Evolutionary conservation across 2,113 vertebrate species (phyloP).

Genomic region (Spheniscus mendiculus): DNA sequence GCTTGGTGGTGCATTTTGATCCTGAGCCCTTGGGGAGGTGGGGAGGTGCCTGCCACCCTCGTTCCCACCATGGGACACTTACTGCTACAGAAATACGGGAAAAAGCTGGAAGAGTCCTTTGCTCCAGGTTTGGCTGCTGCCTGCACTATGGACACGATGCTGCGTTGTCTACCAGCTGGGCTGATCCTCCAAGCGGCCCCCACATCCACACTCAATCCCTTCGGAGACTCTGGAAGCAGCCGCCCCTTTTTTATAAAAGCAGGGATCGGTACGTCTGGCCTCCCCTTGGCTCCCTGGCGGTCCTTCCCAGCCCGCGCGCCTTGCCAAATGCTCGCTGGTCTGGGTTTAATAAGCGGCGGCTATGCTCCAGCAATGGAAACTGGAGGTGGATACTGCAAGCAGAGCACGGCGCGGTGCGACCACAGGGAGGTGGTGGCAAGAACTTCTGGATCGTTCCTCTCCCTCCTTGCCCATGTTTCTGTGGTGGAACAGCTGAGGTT

Average conservation of each 20-base stretch:
- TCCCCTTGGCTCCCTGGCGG: not conserved
- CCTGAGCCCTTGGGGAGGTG: not conserved
- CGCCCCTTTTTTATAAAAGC: not conserved
- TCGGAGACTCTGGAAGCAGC: not conserved
- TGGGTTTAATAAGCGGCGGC: not conserved
- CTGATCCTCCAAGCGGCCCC: not conserved
- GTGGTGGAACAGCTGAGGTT: not conserved
- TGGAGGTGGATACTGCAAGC: not conserved
- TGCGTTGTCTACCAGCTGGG: fast-evolving
- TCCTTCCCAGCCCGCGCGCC: not conserved
- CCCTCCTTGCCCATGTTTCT: not conserved
- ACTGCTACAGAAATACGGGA: not conserved
- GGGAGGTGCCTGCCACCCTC: not conserved
- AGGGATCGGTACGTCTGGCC: not conserved
- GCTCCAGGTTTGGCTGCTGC: not conserved
- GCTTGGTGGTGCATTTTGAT: not conserved
- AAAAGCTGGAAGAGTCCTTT: not conserved
- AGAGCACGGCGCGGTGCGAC: fast-evolving
- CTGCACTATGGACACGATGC: not conserved
- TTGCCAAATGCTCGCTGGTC: not conserved
- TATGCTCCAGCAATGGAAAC: not conserved
- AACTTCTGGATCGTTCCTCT: not conserved
- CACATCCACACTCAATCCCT: not conserved
- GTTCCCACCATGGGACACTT: not conserved
- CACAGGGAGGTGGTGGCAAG: not conserved